Percentiles rank a stretch among this genome's conserved stretches.
phyloP scores from a whole-genome alignment of 2,113 vertebrate genomes.

The Neodon shergylaensis region DNA sequence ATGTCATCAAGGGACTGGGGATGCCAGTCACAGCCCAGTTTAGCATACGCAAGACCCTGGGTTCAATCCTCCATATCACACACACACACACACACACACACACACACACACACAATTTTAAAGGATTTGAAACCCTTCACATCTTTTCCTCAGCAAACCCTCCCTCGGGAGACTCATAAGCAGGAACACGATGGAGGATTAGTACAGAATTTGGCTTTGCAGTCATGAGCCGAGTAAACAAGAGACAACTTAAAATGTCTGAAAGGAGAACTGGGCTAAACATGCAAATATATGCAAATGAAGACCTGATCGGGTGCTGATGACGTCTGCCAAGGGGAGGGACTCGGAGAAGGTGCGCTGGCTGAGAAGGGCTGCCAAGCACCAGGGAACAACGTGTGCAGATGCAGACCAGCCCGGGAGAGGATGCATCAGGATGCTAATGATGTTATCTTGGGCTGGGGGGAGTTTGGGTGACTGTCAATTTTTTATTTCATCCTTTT shows the following conservation, averaged over 20 bases:
- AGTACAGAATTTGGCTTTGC: neutral
- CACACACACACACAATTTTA: neutral
- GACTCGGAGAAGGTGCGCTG: neutral
- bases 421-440: constrained; percentile 42
- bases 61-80: neutral
- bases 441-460: constrained; percentile 17
- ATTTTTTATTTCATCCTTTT: constrained; percentile 62
- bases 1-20: neutral
- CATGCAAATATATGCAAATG: neutral
- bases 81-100: neutral
- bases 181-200: neutral
- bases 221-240: neutral
- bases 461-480: neutral
- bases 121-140: neutral
- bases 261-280: neutral
- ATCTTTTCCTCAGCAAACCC: constrained; percentile 2
- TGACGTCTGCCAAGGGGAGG: neutral
- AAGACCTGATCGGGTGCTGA: neutral
- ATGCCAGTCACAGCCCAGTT: neutral
- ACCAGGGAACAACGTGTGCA: neutral
- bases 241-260: neutral
- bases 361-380: neutral
- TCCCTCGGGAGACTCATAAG: neutral
- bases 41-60: neutral
- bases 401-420: neutral